Evolutionary conservation across 2,113 vertebrate genomes (phyloP), one percentile per base, ranked within the genome.

Genomic region (Gymnorhina tibicen): DNA sequence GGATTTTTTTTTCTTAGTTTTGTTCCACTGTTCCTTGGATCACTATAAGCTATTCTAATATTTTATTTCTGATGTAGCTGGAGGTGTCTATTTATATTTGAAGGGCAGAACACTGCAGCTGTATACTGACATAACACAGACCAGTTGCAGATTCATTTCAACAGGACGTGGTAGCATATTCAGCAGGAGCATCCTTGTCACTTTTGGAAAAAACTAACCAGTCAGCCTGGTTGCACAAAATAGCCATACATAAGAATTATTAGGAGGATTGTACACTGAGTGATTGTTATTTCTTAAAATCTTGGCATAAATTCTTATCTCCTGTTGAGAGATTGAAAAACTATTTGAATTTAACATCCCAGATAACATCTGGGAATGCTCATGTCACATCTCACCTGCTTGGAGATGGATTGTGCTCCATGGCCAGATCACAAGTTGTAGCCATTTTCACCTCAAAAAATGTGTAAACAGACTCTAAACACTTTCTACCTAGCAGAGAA

Each of bases 381-480:
- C 10, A n/a, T 3, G 1, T 35, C 0, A 0, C 9, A 91, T 32
- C 22, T 78, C 22, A 6, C 1, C 19, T 84, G 7, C 32, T 69
- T 89, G 41, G 7, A 5, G 2, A 4, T 35, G 14, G 33, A 58
- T 33, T 69, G 15, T 56, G 6, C 37, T 85, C 14, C 30, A 22
- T 12, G 27, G 18, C 17, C 18, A 42, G 26, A 13, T 56, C 28
- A 69, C 52, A 47, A 82, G 1, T 2, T 79, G 58, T 8, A 56
- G 50, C 17, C 7, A 10, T 86, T 83, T 66, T 68, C 28, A 68
- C 22, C 9, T 67, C 11, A 42, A 55, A 76, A 66, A 63, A 39
- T 3, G 3, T 23, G 22, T 28, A 69, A 69, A 17, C 37, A 77
- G 20, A 37, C 15, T 50, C 33, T n/a, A n/a, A 83, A 80, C 66